A percentile compares a stretch with the other conserved stretches of the same genome.
phyloP scores from a whole-genome alignment of 2,113 vertebrate genomes.

The Heteronetta atricapilla region DNA sequence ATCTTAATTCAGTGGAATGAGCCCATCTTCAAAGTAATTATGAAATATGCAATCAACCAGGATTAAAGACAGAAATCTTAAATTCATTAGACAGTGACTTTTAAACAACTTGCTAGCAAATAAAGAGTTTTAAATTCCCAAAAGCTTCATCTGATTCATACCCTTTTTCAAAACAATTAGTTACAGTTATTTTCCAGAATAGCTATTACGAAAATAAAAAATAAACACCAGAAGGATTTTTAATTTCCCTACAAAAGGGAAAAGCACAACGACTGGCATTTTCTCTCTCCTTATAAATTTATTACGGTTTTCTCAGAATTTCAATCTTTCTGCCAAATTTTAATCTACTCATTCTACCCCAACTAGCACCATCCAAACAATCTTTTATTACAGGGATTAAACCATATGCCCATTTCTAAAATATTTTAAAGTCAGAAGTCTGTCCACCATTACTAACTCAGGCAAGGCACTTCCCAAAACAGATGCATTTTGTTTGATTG shows the following conservation, averaged over 20 bases:
- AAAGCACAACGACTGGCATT: not conserved
- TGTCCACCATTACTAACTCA: not conserved
- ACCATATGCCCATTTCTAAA: not conserved
- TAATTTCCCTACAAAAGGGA: not conserved
- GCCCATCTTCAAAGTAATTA: not conserved
- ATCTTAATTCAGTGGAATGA: not conserved
- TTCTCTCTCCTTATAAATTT: not conserved
- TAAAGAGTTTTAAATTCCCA: not conserved
- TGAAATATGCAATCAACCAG: not conserved
- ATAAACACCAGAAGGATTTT: not conserved
- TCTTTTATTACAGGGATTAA: not conserved
- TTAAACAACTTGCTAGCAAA: constrained; percentile 18
- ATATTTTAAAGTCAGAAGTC: not conserved
- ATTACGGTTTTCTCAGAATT: not conserved
- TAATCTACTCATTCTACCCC: not conserved
- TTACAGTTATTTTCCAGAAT: not conserved
- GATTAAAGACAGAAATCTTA: not conserved
- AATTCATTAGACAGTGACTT: not conserved
- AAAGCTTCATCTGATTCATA: not conserved
- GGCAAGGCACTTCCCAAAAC: not conserved
- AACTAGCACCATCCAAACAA: not conserved
- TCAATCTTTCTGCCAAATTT: not conserved
- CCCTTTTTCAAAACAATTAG: constrained; percentile 5
- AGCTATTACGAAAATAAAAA: constrained; percentile 26
- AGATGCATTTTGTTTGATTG: not conserved